Evolutionary conservation across 2,888 invertebrate species (phyloP).

Genomic region (Thereva nobilitata): DNA sequence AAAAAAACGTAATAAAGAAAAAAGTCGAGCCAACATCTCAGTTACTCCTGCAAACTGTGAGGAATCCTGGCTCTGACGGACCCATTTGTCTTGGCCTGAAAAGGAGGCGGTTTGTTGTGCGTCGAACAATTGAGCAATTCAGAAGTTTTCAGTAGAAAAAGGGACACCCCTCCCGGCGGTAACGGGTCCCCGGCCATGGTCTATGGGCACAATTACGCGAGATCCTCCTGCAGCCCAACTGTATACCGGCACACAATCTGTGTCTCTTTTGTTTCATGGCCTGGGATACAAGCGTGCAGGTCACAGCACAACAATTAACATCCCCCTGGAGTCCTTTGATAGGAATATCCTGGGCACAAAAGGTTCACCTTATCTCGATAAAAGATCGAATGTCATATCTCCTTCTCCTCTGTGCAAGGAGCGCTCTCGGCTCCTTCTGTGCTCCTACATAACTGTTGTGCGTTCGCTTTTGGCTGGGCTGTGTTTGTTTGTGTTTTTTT

Average conservation of each 20-base stretch:
- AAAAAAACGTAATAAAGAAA: conserved; percentile 2
- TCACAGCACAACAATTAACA: conserved; percentile 35
- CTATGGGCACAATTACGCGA: conserved; percentile 1
- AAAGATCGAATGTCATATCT: conserved; percentile 37
- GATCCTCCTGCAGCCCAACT: conserved; percentile 21
- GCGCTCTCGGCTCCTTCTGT: neutral
- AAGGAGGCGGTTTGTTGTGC: conserved; percentile 36
- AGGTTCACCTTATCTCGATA: conserved; percentile 38
- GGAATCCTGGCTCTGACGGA: conserved; percentile 1
- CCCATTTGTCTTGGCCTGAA: conserved; percentile 28
- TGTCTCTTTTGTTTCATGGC: conserved; percentile 30
- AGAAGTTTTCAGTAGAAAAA: conserved; percentile 12
- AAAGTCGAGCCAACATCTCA: neutral
- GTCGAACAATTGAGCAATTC: conserved; percentile 32
- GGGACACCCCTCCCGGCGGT: neutral
- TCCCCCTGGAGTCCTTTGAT: conserved; percentile 30
- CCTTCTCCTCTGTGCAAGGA: conserved; percentile 10
- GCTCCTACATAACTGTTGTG: conserved; percentile 17
- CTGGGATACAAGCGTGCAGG: conserved; percentile 33
- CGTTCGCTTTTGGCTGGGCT: neutral
- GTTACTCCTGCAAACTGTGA: conserved; percentile 1
- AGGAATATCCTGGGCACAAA: conserved; percentile 13
- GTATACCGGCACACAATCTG: conserved; percentile 1
- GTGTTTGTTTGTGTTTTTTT: neutral
- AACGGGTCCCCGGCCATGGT: neutral